Base-by-base conservation (phyloP, 1,140 invertebrate genomes). In the Halesus radiatus region DNA sequence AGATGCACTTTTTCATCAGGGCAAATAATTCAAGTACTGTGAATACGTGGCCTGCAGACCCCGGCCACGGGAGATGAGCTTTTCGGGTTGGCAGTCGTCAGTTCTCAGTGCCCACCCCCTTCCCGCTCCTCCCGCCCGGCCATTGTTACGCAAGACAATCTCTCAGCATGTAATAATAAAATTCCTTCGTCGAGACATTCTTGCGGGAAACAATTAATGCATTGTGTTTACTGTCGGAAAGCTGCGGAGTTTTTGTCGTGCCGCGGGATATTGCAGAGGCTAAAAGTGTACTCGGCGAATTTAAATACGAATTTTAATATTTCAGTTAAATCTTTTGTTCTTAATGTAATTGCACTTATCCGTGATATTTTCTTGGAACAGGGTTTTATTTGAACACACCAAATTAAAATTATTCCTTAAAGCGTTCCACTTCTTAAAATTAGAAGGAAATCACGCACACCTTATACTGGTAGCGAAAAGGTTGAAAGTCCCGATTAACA, bases 171-270 rank as follows among this genome's bases (percentile, higher is more conserved):
- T 76, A 80, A 83, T 79, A 83, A 83, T 83, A 78, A 83, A 76
- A 83, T 81, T 80, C 77, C 73, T 79, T 62, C 77, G 6, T 74
- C 72, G 37, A 78, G 81, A 83, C 78, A 79, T 83, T 81, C 82
- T 80, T 79, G 64, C 50, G 52, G 81, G 79, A 83, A 83, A 83
- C 82, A 83, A 83, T 83, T 83, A 81, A 77, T 76, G 82, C 79
- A 79, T 81, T 83, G 79, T 83, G 64, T 74, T 78, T 79, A 79
- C 58, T 73, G 77, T 72, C 32, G 64, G 76, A 56, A 72, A 70
- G 64, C 66, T 72, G 15, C 66, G 50, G 66, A 60, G 77, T 66
- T 79, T 79, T 58, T 52, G 52, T 75, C 72, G 32, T n/a, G n/a
- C 66, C 18, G 13, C n/a, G 23, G 18, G 64, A 32, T 37, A 20